Conservation (phyloP, 1,140 invertebrate genomes). For the Ceratosolen fusciceps region DNA sequence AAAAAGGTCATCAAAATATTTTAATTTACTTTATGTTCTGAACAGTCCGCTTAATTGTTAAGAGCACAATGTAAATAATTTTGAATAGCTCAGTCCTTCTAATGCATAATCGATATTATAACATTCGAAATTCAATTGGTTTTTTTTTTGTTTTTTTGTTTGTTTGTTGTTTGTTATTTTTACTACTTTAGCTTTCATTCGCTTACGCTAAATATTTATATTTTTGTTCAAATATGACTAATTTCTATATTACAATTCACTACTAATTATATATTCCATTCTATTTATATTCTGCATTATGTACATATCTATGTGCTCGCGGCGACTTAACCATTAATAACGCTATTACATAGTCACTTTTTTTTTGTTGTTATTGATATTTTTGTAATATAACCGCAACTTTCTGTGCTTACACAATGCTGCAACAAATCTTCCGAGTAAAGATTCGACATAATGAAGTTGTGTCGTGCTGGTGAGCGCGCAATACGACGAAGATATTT, state of each 20-base stretch:
- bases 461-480: not conserved
- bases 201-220: too few relatives aligned
- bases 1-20: too few relatives aligned
- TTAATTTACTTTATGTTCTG: not conserved
- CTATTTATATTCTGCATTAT: slow-evolving; percentile 6
- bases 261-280: not conserved
- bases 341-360: not conserved
- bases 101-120: too few relatives aligned
- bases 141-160: not conserved
- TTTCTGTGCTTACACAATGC: slow-evolving; percentile 16
- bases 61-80: not conserved
- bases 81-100: too few relatives aligned
- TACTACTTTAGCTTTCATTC: too few relatives aligned
- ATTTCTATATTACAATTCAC: slow-evolving; percentile 11
- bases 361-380: not conserved
- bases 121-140: too few relatives aligned
- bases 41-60: not conserved
- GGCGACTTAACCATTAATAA: slow-evolving; percentile 7
- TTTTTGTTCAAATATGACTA: not conserved
- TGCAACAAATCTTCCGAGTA: not conserved
- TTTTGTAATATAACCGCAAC: not conserved
- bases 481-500: not conserved
- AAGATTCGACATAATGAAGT: slow-evolving; percentile 17
- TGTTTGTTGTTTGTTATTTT: too few relatives aligned
- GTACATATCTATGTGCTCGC: slow-evolving; percentile 38